A percentile compares a stretch with the other conserved stretches of the same genome.
Conservation (phyloP, 2,888 invertebrate genomes). For the Eurytoma californica region DNA sequence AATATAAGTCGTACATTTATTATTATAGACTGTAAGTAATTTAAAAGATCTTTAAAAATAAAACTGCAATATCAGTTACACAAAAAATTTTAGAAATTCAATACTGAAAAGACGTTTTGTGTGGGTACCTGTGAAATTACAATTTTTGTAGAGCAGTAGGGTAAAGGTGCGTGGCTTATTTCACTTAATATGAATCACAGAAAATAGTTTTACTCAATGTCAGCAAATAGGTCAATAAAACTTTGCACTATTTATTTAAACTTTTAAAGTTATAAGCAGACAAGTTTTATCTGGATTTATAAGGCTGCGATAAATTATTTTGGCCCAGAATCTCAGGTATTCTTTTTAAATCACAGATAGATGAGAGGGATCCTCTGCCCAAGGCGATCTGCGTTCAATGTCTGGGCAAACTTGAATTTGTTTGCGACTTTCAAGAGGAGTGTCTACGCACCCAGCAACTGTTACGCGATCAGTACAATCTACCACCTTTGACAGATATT, state of each 20-base stretch:
- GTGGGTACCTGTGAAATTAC: constrained; percentile 47
- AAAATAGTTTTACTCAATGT: constrained; percentile 7
- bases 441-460: constrained; percentile 73
- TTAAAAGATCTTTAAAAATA: neutral
- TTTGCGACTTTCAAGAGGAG: constrained; percentile 75
- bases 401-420: constrained; percentile 74
- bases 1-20: too few relatives aligned
- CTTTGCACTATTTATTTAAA: neutral
- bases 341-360: constrained; percentile 72
- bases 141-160: constrained; percentile 64
- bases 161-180: constrained; percentile 42
- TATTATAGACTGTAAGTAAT: neutral
- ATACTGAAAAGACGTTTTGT: constrained; percentile 33
- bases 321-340: constrained; percentile 54
- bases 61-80: neutral
- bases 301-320: constrained; percentile 21
- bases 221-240: constrained; percentile 4
- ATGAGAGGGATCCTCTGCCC: constrained; percentile 73
- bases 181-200: constrained; percentile 12
- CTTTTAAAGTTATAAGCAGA: constrained; percentile 15
- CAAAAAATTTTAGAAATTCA: constrained; percentile 38
- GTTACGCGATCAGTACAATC: constrained; percentile 72
- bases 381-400: constrained; percentile 74
- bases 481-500: constrained; percentile 70
- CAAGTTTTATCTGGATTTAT: constrained; percentile 25